Evolutionary conservation across 2,797 vertebrate species (phyloP).

Genomic region (Channallabes apus): DNA sequence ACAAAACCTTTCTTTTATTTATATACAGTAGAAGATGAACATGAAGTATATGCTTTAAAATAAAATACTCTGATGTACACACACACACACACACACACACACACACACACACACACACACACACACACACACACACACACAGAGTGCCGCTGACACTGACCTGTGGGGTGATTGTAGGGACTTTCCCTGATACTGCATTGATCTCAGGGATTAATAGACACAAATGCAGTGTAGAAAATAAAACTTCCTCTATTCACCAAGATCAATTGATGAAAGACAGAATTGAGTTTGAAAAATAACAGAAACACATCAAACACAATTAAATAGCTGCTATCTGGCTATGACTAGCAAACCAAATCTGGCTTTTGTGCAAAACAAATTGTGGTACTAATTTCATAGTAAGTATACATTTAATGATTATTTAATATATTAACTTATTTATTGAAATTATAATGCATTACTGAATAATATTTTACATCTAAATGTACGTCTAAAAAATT

Average conservation of each 20-base stretch:
- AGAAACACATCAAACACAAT: neutral
- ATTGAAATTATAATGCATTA: too few species aligned
- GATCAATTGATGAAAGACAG: neutral
- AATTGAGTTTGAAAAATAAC: neutral
- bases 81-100: neutral
- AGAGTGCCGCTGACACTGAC: neutral
- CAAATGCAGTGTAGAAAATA: neutral
- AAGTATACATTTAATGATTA: neutral
- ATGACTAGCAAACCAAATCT: neutral
- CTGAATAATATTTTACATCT: too few species aligned
- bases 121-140: neutral
- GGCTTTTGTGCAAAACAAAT: neutral
- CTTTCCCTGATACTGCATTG: neutral
- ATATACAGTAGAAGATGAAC: too few species aligned
- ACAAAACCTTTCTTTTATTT: too few species aligned
- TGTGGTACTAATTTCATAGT: neutral
- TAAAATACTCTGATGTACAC: neutral
- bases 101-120: neutral
- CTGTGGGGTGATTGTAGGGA: neutral
- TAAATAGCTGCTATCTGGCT: neutral
- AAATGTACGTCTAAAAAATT: too few species aligned
- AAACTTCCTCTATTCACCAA: neutral
- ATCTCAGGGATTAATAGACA: neutral
- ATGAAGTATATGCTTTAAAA: too few species aligned
- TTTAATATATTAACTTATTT: neutral